A percentile compares a stretch with the other conserved stretches of the same genome.
These are phyloP conservation scores for Hyposoter didymator DNA, from an alignment of 2,888 invertebrate species.

Conservation along the genomic window DNA sequence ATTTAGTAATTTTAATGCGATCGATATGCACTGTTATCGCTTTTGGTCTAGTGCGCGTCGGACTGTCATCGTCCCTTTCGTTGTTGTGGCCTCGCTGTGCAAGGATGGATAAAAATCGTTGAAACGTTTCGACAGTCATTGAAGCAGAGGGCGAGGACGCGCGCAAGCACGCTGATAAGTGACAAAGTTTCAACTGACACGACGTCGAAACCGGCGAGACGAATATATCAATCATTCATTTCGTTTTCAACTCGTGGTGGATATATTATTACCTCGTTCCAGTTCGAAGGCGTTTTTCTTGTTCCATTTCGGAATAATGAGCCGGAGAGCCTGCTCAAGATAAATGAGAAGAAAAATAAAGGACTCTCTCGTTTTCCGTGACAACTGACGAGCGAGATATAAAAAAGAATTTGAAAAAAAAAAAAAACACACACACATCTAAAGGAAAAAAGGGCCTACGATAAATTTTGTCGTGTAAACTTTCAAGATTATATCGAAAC, in stretches of 20 bases:
- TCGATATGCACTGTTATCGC: slow-evolving; percentile 36
- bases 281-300: neutral
- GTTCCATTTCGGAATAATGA: neutral
- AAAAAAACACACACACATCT: too few relatives aligned
- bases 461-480: neutral
- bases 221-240: slow-evolving; percentile 11
- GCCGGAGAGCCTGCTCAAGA: neutral
- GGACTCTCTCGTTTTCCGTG: neutral
- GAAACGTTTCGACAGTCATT: slow-evolving; percentile 3
- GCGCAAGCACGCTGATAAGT: slow-evolving; percentile 5
- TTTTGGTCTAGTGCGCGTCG: neutral
- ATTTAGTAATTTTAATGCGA: slow-evolving; percentile 17
- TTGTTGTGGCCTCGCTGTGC: neutral
- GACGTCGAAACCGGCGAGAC: slow-evolving; percentile 10
- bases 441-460: neutral
- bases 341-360: neutral
- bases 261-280: neutral
- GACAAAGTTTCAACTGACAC: slow-evolving; percentile 16
- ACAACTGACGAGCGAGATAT: neutral
- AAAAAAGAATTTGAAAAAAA: neutral
- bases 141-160: slow-evolving; percentile 19
- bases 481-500: neutral
- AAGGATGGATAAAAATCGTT: slow-evolving; percentile 25
- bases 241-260: neutral
- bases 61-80: neutral